These are phyloP conservation scores for Sterna hirundo DNA, from an alignment of 2,113 vertebrate genomes.

Conservation along the genomic window DNA sequence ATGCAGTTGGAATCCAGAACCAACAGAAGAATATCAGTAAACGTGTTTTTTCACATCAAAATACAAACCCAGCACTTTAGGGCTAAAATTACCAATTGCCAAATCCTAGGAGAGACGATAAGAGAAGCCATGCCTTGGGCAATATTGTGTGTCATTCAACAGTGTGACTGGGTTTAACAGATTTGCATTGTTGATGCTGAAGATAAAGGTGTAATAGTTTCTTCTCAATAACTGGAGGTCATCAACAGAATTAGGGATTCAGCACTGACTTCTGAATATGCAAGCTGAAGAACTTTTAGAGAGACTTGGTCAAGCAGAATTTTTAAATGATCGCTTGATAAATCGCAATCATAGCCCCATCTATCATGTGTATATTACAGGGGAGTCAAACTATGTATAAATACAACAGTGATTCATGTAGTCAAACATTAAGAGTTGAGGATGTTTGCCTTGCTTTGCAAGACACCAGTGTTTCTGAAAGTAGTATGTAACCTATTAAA, in stretches of 20 bases:
- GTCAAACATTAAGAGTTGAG: background rate
- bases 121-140: background rate
- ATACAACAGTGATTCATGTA: background rate
- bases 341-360: background rate
- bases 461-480: background rate
- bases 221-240: background rate
- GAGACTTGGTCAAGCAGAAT: background rate
- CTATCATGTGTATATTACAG: rapidly evolving
- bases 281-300: background rate
- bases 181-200: background rate
- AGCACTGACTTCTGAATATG: background rate
- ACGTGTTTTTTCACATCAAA: background rate
- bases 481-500: background rate
- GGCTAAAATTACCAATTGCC: background rate
- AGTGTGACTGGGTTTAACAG: background rate
- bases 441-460: background rate
- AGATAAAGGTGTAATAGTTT: background rate
- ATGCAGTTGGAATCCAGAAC: background rate
- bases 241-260: background rate
- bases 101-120: background rate
- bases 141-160: background rate
- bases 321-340: background rate
- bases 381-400: background rate
- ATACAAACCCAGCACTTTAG: background rate
- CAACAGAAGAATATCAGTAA: background rate